Percentiles rank a stretch among this genome's conserved stretches.
phyloP scores from a whole-genome alignment of 1,140 invertebrate species.

The Tetragnatha versicolor region DNA sequence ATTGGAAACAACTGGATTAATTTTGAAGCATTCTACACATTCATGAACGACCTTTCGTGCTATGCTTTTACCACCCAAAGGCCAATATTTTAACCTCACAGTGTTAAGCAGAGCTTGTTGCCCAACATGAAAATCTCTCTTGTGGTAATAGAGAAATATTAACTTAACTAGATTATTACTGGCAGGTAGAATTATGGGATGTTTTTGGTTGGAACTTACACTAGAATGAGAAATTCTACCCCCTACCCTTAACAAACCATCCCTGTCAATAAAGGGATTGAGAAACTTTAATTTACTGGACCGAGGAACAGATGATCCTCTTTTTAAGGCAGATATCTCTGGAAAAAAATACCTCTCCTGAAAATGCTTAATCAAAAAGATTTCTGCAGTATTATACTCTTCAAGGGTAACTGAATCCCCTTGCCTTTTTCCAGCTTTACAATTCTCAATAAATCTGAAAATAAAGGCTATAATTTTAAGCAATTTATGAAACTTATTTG shows the following conservation, averaged over 20 bases:
- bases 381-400: background rate
- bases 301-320: background rate
- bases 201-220: slow-evolving; percentile 60
- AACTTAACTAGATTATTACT: slow-evolving; percentile 14
- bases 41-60: slow-evolving; percentile 11
- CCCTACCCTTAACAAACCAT: slow-evolving; percentile 63
- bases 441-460: background rate
- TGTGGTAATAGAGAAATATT: slow-evolving; percentile 13
- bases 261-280: slow-evolving; percentile 61
- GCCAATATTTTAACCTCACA: slow-evolving; percentile 11
- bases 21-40: slow-evolving; percentile 18
- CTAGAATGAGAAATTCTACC: slow-evolving; percentile 61
- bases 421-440: background rate
- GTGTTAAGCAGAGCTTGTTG: background rate
- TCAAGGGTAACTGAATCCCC: background rate
- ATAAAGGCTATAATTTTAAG: background rate
- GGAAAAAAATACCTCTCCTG: background rate
- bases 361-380: background rate
- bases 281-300: slow-evolving; percentile 42
- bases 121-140: background rate
- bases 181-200: slow-evolving; percentile 63
- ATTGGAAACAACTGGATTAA: slow-evolving; percentile 6
- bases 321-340: slow-evolving; percentile 17
- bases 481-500: slow-evolving; percentile 3
- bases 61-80: background rate